These are phyloP conservation scores for Tineola bisselliella DNA, from an alignment of 2,888 invertebrate species.

Conservation along the genomic window DNA sequence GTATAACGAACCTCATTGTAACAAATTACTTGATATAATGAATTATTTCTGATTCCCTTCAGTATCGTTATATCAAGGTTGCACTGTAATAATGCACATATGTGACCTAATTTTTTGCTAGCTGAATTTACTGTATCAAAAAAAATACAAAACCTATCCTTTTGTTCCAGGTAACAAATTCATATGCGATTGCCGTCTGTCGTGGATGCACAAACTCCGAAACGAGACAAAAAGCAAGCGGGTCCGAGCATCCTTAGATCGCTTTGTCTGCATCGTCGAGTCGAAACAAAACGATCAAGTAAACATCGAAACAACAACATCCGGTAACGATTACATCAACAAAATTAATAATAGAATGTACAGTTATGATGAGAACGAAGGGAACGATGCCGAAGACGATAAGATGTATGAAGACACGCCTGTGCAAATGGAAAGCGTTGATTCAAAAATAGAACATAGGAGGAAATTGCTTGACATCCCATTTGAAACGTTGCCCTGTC, in stretches of 20 bases:
- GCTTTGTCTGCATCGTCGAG: conserved; percentile 75
- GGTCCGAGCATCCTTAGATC: conserved; percentile 72
- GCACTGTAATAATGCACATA: too few relatives aligned
- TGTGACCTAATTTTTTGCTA: too few relatives aligned
- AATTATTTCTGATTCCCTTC: too few relatives aligned
- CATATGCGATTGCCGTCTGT: conserved; percentile 82
- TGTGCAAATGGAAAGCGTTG: conserved; percentile 42
- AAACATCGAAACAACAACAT: conserved; percentile 21
- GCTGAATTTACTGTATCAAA: too few relatives aligned
- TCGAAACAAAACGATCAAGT: conserved; percentile 32
- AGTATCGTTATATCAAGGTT: too few relatives aligned
- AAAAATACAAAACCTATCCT: neutral
- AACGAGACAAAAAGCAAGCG: conserved; percentile 79
- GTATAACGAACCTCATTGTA: too few relatives aligned
- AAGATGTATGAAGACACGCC: conserved; percentile 48
- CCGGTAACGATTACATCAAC: conserved; percentile 17
- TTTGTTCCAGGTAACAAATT: conserved; percentile 75
- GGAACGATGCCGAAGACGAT: conserved; percentile 36
- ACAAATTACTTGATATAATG: too few relatives aligned
- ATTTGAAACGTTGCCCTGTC: conserved; percentile 45
- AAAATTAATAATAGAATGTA: conserved; percentile 22
- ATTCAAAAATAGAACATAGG: conserved; percentile 42
- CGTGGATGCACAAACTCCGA: conserved; percentile 79
- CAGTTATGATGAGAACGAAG: conserved; percentile 41
- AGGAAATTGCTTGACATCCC: conserved; percentile 50